Evolutionary conservation across 2,113 vertebrate species (phyloP).

Genomic region (Scomber scombrus): DNA sequence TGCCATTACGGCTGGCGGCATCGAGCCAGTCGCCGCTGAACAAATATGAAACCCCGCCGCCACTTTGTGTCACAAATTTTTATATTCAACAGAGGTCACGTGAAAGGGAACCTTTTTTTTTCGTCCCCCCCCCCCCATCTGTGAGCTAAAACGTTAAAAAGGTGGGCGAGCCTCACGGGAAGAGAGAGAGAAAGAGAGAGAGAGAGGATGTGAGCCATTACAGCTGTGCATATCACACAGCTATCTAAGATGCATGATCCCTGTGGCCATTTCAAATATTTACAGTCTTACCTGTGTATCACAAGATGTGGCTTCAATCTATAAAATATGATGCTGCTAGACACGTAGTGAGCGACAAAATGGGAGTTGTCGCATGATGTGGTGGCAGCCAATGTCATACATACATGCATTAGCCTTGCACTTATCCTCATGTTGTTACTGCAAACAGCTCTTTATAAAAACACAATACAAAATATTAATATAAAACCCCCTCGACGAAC

Average conservation of each 20-base stretch:
- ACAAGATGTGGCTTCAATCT: slow-evolving; percentile 40
- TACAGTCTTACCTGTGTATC: slow-evolving; percentile 71
- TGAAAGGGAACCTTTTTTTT: slow-evolving; percentile 66
- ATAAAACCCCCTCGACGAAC: neutral
- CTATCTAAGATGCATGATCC: slow-evolving; percentile 62
- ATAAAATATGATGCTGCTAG: slow-evolving; percentile 61
- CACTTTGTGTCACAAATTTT: slow-evolving; percentile 87
- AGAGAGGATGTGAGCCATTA: slow-evolving; percentile 74
- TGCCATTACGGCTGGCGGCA: slow-evolving; percentile 73
- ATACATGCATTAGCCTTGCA: slow-evolving; percentile 4
- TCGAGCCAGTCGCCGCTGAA: slow-evolving; percentile 72
- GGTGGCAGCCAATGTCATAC: neutral
- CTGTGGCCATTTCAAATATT: slow-evolving; percentile 65
- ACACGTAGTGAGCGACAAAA: slow-evolving; percentile 28
- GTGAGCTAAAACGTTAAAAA: slow-evolving; percentile 73
- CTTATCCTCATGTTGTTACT: too few relatives aligned
- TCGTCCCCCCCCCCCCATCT: slow-evolving; percentile 81
- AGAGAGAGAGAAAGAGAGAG: neutral
- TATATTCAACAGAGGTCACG: slow-evolving; percentile 80
- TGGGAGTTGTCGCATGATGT: slow-evolving; percentile 3
- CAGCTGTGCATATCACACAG: slow-evolving; percentile 52
- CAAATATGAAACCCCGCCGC: slow-evolving; percentile 83
- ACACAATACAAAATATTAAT: neutral
- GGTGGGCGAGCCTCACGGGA: slow-evolving; percentile 70
- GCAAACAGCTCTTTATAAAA: neutral